These are phyloP conservation scores for Orthonevra nobilis DNA, from an alignment of 2,888 invertebrate species.

Conservation along the genomic window DNA sequence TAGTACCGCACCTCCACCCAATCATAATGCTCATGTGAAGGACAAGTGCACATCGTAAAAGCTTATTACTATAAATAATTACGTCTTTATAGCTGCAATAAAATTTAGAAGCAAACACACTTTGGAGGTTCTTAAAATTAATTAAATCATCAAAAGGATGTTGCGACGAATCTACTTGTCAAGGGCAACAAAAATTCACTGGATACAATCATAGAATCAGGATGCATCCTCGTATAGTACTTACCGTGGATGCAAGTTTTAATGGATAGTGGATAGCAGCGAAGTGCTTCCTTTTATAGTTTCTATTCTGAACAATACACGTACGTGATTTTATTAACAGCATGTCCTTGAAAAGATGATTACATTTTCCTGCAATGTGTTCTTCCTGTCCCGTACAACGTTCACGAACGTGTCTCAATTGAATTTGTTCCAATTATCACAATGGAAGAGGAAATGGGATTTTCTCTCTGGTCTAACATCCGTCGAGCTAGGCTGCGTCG, in stretches of 20 bases:
- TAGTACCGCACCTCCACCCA: conserved; percentile 7
- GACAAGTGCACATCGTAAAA: conserved; percentile 18
- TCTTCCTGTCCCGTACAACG: background rate
- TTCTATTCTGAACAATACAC: too few species aligned
- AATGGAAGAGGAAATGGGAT: conserved; percentile 28
- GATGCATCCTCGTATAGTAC: too few species aligned
- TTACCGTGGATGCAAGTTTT: too few species aligned
- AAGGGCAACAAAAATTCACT: too few species aligned
- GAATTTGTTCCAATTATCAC: background rate
- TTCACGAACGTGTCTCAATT: conserved; percentile 11
- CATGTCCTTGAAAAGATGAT: conserved; percentile 40
- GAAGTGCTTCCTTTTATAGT: conserved; percentile 4
- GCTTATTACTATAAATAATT: conserved; percentile 30
- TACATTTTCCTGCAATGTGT: conserved; percentile 18
- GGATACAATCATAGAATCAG: too few species aligned
- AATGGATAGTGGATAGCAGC: background rate
- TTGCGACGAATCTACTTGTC: too few species aligned
- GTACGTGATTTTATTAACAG: conserved; percentile 46
- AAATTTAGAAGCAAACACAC: background rate
- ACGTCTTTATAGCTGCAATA: conserved; percentile 17
- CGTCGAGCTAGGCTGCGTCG: background rate
- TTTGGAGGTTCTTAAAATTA: background rate
- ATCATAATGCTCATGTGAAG: too few species aligned
- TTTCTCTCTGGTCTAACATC: background rate
- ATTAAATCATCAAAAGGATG: too few species aligned